Percentiles rank a stretch among this genome's conserved stretches.
These are phyloP conservation scores for Corythoichthys intestinalis DNA, from an alignment of 2,113 vertebrate genomes.

Conservation along the genomic window DNA sequence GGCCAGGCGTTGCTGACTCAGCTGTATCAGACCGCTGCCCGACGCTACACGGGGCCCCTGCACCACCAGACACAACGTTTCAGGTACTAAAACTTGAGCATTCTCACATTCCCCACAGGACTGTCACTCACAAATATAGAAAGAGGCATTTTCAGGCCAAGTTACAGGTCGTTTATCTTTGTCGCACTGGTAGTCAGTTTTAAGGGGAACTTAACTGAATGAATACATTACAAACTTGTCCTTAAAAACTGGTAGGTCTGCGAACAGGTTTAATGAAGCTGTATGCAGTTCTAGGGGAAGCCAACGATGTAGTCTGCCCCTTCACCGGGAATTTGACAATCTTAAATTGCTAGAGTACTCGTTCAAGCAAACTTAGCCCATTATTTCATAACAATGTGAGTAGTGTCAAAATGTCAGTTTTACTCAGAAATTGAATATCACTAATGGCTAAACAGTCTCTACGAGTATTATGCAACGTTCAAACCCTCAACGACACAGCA, in stretches of 20 bases:
- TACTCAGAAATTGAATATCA: constrained; percentile 16
- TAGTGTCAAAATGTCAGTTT: constrained; percentile 25
- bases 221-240: background rate
- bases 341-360: constrained; percentile 3
- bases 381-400: constrained; percentile 13
- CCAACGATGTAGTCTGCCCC: background rate
- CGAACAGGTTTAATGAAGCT: background rate
- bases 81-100: constrained; percentile 76
- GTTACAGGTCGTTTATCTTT: constrained; percentile 25
- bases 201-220: background rate
- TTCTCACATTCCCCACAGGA: constrained; percentile 2
- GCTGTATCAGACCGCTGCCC: constrained; percentile 88
- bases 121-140: constrained; percentile 18
- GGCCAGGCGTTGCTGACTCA: constrained; percentile 91
- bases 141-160: constrained; percentile 21
- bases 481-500: constrained; percentile 6
- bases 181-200: constrained; percentile 12
- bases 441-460: constrained; percentile 16
- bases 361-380: constrained; percentile 6
- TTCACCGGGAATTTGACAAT: background rate
- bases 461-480: constrained; percentile 5
- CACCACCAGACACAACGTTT: constrained; percentile 93
- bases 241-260: background rate
- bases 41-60: constrained; percentile 87
- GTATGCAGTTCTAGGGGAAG: background rate